These are phyloP conservation scores for Trematomus loennbergii DNA, from an alignment of 2,113 vertebrate species.

Conservation along the genomic window DNA sequence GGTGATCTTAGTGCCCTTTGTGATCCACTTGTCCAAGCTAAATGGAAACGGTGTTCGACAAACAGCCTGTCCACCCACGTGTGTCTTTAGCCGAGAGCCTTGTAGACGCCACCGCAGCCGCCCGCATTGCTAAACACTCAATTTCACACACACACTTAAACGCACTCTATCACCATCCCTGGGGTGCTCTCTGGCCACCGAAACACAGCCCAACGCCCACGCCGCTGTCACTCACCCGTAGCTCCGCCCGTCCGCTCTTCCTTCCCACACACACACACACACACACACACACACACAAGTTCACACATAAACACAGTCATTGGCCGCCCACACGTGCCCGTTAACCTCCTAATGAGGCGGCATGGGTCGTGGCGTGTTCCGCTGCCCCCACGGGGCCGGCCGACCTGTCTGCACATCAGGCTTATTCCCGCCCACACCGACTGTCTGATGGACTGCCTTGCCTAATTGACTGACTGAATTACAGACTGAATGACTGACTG, in stretches of 20 bases:
- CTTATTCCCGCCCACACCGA: constrained; percentile 68
- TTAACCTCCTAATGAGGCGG: constrained; percentile 75
- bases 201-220: constrained; percentile 72
- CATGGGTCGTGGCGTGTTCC: constrained; percentile 55
- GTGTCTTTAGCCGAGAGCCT: constrained; percentile 24
- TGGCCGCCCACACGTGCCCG: constrained; percentile 71
- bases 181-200: constrained; percentile 29
- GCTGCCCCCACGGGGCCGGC: constrained; percentile 44
- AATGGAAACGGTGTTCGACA: constrained; percentile 76
- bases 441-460: constrained; percentile 62
- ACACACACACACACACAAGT: constrained; percentile 14
- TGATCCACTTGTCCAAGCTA: constrained; percentile 63
- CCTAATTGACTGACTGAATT: constrained; percentile 66
- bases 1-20: constrained; percentile 27
- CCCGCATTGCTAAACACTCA: no score
- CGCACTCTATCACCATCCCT: constrained; percentile 40
- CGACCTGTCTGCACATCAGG: constrained; percentile 58
- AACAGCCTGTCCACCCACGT: constrained; percentile 78
- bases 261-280: constrained; percentile 34
- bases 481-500: constrained; percentile 59
- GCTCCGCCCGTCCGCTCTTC: constrained; percentile 51
- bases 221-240: constrained; percentile 69
- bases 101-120: constrained; percentile 45
- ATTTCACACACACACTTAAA: constrained; percentile 33
- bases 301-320: constrained; percentile 23